phyloP scores from a whole-genome alignment of 2,888 invertebrate species.

The Xylota segnis region DNA sequence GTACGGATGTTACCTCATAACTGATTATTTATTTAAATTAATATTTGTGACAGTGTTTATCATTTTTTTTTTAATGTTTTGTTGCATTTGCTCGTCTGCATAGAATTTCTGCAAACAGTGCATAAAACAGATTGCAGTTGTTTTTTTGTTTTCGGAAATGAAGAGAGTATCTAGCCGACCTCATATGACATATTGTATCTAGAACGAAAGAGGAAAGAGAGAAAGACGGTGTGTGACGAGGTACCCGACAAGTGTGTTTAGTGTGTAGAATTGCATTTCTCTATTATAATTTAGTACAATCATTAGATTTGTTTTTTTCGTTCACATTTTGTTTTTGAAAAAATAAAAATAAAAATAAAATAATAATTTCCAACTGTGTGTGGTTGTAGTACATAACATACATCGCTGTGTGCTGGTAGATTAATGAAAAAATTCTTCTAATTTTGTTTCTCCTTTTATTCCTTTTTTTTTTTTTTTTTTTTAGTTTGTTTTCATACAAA shows the following conservation, averaged over 20 bases:
- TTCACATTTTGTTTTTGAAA: constrained; percentile 22
- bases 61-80: constrained; percentile 16
- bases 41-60: constrained; percentile 44
- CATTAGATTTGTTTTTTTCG: constrained; percentile 33
- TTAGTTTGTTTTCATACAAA: constrained; percentile 40
- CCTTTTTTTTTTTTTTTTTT: constrained; percentile 32
- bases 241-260: constrained; percentile 30
- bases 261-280: constrained; percentile 67
- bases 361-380: constrained; percentile 35
- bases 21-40: constrained; percentile 69
- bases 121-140: constrained; percentile 55
- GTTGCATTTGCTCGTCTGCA: constrained; percentile 39
- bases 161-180: constrained; percentile 61
- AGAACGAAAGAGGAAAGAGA: constrained; percentile 63
- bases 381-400: constrained; percentile 14
- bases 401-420: constrained; percentile 25
- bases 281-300: constrained; percentile 50
- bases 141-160: constrained; percentile 52
- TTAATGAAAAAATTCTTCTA: constrained; percentile 23
- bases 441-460: no score
- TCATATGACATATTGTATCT: constrained; percentile 50
- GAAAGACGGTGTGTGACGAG: constrained; percentile 17
- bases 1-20: constrained; percentile 71
- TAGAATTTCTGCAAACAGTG: constrained; percentile 68
- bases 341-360: constrained; percentile 1